Evolutionary conservation across 2,888 invertebrate species (phyloP).

Genomic region (Operophtera brumata): DNA sequence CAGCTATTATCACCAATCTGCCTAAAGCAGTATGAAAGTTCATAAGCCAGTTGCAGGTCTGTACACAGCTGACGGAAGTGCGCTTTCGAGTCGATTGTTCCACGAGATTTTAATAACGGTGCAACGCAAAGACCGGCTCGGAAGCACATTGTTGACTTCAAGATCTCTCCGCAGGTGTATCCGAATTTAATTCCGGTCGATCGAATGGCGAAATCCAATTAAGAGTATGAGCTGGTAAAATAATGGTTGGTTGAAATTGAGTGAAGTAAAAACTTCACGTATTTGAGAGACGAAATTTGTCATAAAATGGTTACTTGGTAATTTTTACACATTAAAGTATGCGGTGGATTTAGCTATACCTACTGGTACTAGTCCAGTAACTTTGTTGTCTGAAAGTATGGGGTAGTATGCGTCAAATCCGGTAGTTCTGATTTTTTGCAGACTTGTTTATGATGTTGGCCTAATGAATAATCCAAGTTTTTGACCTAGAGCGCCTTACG

Average conservation of each 20-base stretch:
- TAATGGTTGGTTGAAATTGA: neutral
- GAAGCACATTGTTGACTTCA: conserved; percentile 74
- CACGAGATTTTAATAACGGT: conserved; percentile 81
- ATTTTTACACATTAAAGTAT: no score
- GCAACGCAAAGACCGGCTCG: conserved; percentile 74
- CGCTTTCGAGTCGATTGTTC: conserved; percentile 79
- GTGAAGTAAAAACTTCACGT: no score
- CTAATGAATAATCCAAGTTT: no score
- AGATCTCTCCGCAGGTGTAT: conserved; percentile 48
- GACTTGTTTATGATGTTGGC: no score
- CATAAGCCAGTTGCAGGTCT: conserved; percentile 43
- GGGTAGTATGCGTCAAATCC: no score
- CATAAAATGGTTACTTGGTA: no score
- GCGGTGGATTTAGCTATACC: no score
- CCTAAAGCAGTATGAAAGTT: conserved; percentile 8
- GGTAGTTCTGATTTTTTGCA: no score
- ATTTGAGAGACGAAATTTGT: no score
- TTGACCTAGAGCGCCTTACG: no score
- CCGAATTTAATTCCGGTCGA: conserved; percentile 31
- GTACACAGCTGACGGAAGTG: conserved; percentile 71
- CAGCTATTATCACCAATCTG: neutral
- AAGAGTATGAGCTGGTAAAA: neutral
- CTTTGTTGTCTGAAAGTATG: no score
- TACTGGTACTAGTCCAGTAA: no score
- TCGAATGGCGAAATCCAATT: conserved; percentile 11